Evolutionary conservation across 30 jellyfish, hydroid and myxozoan genomes (phyloP), one percentile per base, ranked within the genome.

Genomic region (Morbakka virulenta): DNA sequence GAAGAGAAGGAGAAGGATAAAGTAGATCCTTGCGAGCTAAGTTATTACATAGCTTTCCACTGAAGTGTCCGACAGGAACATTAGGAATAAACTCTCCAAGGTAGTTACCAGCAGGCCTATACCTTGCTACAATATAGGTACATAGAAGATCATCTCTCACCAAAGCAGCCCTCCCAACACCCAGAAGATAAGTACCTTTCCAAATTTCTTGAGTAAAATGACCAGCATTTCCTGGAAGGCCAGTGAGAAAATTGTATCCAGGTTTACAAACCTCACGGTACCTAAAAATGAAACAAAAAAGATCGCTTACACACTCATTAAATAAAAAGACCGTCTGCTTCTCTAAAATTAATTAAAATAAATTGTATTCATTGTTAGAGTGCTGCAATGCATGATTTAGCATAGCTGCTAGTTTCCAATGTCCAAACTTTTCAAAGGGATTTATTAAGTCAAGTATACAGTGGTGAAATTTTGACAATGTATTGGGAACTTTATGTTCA

Each of bases 51-150:
- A 51, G 94, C 13, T 81, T 47, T 28, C 94, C 91, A 29, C 71
- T 79, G 72, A 92, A 92, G 24, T 51, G 35, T 14, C 98, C 98
- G 24, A 36, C 71, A n/a, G 68, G 69, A 0, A 92, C 98, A 72
- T 92, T 92, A 66, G 65, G 85, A 13, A 71, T 74, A 36, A 85
- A 92, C 67, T 92, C 96, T 0, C 96, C 96, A 1, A 92, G 35
- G 66, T 79, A 92, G 67, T 92, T 92, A 0, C 98, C 98, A 4
- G 96, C 96, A 3, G 98, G 98, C 61, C 96, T 66, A 72, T 92
- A 92, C 64, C 96, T 69, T 4, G 98, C 98, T 0, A 92, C 98
- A 25, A 92, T 89, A 52, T 79, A 92, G 14, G 96, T 92, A 48
- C 98, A 92, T 28, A 85, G 67, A 4, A 85, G 70, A 22, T 94